Conservation (phyloP, 2,888 invertebrate genomes). For the Psylliodes chrysocephalus region DNA sequence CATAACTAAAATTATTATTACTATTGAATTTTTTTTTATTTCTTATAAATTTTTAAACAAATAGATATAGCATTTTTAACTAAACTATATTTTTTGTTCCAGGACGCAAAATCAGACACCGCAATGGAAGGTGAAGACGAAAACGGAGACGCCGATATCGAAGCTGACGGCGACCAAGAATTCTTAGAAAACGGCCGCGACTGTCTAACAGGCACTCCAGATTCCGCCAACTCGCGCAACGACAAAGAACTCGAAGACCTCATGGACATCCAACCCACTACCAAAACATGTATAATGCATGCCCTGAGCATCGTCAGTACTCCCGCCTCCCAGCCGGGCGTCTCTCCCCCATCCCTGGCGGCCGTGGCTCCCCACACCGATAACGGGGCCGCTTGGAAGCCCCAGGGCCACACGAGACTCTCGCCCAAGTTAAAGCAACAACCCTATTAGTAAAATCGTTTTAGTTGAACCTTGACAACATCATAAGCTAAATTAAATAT, state of each 20-base stretch:
- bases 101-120: conserved; percentile 57
- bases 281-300: conserved; percentile 68
- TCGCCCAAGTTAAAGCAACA: conserved; percentile 59
- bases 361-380: conserved; percentile 60
- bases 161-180: conserved; percentile 63
- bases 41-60: too few species aligned
- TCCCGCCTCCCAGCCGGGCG: conserved; percentile 57
- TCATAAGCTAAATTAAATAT: conserved; percentile 46
- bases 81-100: too few species aligned
- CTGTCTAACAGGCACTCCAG: conserved; percentile 65
- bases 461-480: conserved; percentile 31
- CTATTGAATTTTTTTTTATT: too few species aligned
- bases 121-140: conserved; percentile 55
- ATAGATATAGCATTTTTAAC: too few species aligned
- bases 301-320: conserved; percentile 68
- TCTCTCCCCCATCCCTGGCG: conserved; percentile 60
- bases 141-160: conserved; percentile 53
- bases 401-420: conserved; percentile 59
- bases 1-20: too few species aligned
- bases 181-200: conserved; percentile 66
- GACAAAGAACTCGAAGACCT: conserved; percentile 68
- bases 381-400: conserved; percentile 60
- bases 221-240: conserved; percentile 67
- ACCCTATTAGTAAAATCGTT: conserved; percentile 56
- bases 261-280: conserved; percentile 65